These are phyloP conservation scores for Sardina pilchardus DNA, from an alignment of 2,113 vertebrate species.

Conservation along the genomic window DNA sequence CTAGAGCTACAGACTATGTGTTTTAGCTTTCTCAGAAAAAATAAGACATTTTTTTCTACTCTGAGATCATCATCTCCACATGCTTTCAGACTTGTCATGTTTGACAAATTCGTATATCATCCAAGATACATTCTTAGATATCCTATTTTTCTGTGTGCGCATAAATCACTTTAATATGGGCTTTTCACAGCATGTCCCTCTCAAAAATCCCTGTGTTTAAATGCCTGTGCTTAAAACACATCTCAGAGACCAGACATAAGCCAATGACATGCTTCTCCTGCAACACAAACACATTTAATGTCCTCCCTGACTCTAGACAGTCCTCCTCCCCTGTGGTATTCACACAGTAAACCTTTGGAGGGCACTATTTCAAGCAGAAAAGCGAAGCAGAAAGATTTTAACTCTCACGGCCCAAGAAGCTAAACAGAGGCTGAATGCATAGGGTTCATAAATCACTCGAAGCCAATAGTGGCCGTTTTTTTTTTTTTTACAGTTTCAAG, in stretches of 20 bases:
- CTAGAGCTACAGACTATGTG: neutral
- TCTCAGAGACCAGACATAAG: neutral
- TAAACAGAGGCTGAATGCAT: neutral
- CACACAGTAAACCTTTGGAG: slow-evolving; percentile 49
- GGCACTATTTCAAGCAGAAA: slow-evolving; percentile 57
- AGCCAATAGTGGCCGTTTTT: neutral
- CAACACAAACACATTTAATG: slow-evolving; percentile 2
- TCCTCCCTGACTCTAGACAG: neutral
- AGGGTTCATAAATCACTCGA: slow-evolving; percentile 32
- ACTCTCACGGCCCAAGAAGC: neutral
- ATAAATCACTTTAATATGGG: slow-evolving; percentile 15
- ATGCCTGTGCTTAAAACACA: neutral
- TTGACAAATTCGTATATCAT: slow-evolving; percentile 2
- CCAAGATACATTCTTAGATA: neutral
- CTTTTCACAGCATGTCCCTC: neutral
- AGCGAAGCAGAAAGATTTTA: neutral
- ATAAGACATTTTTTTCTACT: neutral
- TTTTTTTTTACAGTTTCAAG: slow-evolving; percentile 26
- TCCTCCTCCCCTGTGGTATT: neutral
- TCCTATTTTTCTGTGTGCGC: neutral
- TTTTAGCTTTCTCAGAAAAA: neutral
- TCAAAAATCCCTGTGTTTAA: neutral
- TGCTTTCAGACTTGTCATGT: neutral
- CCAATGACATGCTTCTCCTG: neutral
- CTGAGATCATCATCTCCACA: neutral